phyloP scores from a whole-genome alignment of 1,140 invertebrate species.

The Geopemphigus sp. region DNA sequence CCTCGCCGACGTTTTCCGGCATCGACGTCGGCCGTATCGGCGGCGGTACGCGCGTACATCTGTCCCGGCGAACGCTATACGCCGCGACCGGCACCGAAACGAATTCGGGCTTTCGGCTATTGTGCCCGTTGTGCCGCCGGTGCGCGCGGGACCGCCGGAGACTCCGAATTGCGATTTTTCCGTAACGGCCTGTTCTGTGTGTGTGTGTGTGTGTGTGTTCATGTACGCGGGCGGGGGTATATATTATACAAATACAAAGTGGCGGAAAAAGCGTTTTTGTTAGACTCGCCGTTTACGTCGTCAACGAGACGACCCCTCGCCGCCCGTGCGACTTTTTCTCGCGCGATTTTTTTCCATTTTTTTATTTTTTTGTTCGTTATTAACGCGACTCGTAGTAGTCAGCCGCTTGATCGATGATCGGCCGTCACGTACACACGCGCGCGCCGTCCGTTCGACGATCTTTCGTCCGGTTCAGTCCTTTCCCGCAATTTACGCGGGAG shows the following conservation, averaged over 20 bases:
- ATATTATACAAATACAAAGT: conserved; percentile 7
- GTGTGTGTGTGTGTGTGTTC: no score
- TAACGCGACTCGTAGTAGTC: no score
- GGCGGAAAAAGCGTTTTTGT: conserved; percentile 48
- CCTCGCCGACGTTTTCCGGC: neutral
- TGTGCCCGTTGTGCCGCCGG: conserved; percentile 9
- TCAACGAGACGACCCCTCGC: neutral
- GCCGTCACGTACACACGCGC: no score
- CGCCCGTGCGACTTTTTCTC: conserved; percentile 16
- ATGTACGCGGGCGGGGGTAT: neutral
- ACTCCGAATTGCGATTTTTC: conserved; percentile 26
- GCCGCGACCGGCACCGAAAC: conserved; percentile 34
- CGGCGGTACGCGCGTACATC: conserved; percentile 19
- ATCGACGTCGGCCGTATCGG: neutral
- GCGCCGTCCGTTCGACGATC: no score
- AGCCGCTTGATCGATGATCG: no score
- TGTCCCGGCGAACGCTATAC: conserved; percentile 8
- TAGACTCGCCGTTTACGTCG: conserved; percentile 43
- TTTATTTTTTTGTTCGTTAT: no score
- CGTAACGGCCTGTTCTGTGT: conserved; percentile 45
- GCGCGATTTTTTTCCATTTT: no score
- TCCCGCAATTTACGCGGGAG: no score
- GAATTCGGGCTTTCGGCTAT: conserved; percentile 29
- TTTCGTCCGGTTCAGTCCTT: no score
- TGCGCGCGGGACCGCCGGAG: neutral